Percentiles rank a stretch among this genome's conserved stretches.
These are phyloP conservation scores for Loriculus beryllinus DNA, from an alignment of 2,797 vertebrate species.

Conservation along the genomic window DNA sequence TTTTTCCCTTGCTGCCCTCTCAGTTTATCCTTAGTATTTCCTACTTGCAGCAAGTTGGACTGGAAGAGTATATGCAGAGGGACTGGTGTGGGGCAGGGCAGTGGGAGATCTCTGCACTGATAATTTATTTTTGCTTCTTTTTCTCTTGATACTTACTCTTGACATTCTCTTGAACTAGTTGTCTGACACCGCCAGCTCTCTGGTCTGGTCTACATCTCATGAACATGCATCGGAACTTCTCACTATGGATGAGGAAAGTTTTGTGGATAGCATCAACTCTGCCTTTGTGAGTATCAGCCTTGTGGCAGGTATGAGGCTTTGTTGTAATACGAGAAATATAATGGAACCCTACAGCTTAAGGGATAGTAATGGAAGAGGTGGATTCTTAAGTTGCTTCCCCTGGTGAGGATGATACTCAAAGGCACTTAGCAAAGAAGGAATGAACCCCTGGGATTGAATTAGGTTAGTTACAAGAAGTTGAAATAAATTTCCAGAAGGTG, in stretches of 20 bases:
- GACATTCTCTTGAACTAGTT: constrained; percentile 77
- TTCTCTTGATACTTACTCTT: not conserved
- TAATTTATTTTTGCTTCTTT: not conserved
- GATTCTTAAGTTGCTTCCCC: not conserved
- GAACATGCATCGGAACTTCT: constrained; percentile 87
- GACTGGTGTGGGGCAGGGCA: not conserved
- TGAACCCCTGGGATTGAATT: not conserved
- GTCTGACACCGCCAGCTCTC: constrained; percentile 89
- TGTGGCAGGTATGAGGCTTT: not conserved
- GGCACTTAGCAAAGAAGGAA: not conserved
- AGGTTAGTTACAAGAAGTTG: not conserved
- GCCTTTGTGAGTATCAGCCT: constrained; percentile 88
- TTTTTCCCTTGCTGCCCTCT: not conserved
- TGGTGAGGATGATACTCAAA: not conserved
- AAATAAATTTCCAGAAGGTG: not conserved
- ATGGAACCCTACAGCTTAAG: not conserved
- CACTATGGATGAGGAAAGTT: constrained; percentile 89
- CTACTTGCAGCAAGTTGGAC: not conserved
- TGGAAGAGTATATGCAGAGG: not conserved
- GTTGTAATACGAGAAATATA: not conserved
- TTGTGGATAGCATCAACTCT: constrained; percentile 94
- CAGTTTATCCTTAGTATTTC: not conserved
- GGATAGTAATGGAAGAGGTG: not conserved
- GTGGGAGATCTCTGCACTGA: not conserved
- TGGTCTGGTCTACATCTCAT: constrained; percentile 97